Conservation (phyloP, 1,140 invertebrate genomes). For the Hyles euphorbiae region DNA sequence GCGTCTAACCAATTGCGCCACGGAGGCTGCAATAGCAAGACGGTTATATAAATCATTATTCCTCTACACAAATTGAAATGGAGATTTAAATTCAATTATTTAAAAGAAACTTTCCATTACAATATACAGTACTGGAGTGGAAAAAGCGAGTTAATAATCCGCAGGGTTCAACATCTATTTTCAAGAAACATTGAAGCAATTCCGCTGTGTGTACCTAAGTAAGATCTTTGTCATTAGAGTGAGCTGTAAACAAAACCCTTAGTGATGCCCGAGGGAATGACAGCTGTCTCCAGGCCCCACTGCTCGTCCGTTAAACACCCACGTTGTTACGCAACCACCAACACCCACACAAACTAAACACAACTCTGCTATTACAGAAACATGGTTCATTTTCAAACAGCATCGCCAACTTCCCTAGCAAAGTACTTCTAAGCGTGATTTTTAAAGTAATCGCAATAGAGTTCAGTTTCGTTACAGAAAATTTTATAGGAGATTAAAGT, state of each 20-base stretch:
- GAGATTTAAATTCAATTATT: too few relatives aligned
- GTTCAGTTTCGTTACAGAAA: conserved; percentile 30
- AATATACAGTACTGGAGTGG: too few relatives aligned
- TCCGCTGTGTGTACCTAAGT: conserved; percentile 10
- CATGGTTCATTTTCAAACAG: neutral
- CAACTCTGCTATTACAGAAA: conserved; percentile 2
- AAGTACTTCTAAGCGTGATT: neutral
- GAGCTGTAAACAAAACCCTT: conserved; percentile 67
- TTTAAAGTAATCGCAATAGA: conserved; percentile 11
- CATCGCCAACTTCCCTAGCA: too few relatives aligned
- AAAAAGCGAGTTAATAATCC: too few relatives aligned
- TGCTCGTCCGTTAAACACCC: conserved; percentile 62
- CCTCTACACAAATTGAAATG: too few relatives aligned
- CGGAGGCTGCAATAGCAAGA: too few relatives aligned
- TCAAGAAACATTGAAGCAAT: neutral
- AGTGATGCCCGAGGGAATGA: conserved; percentile 47
- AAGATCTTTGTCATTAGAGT: conserved; percentile 54
- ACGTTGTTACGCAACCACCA: conserved; percentile 32
- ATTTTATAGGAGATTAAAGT: conserved; percentile 35
- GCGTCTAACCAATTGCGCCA: too few relatives aligned
- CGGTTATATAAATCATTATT: too few relatives aligned
- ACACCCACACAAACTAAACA: neutral
- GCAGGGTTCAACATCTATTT: too few relatives aligned
- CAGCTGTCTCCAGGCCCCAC: conserved; percentile 68
- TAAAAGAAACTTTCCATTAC: too few relatives aligned